A percentile compares a stretch with the other conserved stretches of the same genome.
phyloP scores from a whole-genome alignment of 2,888 invertebrate species.

The Dolichomitus sp. region DNA sequence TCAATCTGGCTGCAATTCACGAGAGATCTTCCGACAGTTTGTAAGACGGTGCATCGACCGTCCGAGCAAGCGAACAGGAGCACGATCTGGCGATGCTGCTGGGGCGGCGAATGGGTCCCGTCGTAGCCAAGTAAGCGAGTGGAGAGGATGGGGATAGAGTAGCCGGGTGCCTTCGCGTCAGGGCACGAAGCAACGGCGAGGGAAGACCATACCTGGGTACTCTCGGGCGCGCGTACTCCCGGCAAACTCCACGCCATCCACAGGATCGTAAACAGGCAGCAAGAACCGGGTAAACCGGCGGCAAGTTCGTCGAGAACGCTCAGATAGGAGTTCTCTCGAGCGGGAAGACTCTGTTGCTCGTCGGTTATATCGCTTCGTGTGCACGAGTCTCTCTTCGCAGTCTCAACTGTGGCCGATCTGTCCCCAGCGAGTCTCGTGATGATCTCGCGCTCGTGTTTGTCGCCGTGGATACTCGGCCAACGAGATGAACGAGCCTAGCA shows the following conservation, averaged over 20 bases:
- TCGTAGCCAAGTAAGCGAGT: constrained; percentile 77
- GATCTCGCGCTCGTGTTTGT: constrained; percentile 21
- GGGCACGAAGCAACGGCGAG: constrained; percentile 36
- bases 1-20: constrained; percentile 3
- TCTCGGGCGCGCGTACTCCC: constrained; percentile 50
- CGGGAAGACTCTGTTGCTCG: constrained; percentile 33
- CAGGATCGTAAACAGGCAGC: constrained; percentile 80
- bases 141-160: constrained; percentile 20
- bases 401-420: constrained; percentile 6
- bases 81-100: constrained; percentile 36
- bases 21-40: constrained; percentile 23
- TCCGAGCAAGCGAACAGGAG: constrained; percentile 66
- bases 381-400: constrained; percentile 2
- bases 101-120: constrained; percentile 70
- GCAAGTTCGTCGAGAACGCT: constrained; percentile 52
- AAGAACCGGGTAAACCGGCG: constrained; percentile 84
- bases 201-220: constrained; percentile 78
- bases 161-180: constrained; percentile 27
- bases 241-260: constrained; percentile 72
- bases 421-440: constrained; percentile 12
- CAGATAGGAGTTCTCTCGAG: not conserved
- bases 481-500: constrained; percentile 52
- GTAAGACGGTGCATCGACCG: constrained; percentile 79
- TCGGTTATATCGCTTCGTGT: constrained; percentile 1
- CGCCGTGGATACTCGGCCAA: constrained; percentile 46